Conservation (phyloP, 2,113 vertebrate genomes). For the Megaceryle torquata region DNA sequence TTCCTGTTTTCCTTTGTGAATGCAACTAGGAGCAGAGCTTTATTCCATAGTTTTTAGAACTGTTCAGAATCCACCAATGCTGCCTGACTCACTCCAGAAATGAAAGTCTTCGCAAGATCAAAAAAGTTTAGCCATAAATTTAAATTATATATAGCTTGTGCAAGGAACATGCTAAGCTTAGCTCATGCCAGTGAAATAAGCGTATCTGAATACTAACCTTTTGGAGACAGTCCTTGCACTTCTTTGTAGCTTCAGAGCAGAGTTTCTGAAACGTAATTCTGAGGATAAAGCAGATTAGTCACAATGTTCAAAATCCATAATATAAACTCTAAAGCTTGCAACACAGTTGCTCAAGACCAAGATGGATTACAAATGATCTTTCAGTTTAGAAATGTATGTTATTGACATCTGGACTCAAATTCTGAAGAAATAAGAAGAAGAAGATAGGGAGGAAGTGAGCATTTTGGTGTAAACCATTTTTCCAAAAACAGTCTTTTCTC, state of each 20-base stretch:
- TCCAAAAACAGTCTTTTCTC: neutral
- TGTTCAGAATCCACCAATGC: neutral
- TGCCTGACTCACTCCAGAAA: neutral
- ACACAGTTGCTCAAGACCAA: neutral
- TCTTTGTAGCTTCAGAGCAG: neutral
- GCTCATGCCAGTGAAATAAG: neutral
- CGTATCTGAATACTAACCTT: neutral
- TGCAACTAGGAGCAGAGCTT: neutral
- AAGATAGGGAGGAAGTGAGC: neutral
- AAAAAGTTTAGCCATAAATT: neutral
- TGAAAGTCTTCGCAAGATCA: neutral
- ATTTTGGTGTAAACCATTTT: neutral
- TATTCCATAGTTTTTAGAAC: neutral
- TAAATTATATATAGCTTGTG: neutral
- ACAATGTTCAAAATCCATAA: neutral
- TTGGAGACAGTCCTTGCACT: neutral
- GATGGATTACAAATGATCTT: neutral
- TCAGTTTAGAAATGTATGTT: neutral
- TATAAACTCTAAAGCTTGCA: neutral
- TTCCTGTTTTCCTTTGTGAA: neutral
- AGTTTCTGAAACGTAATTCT: neutral
- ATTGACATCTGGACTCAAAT: neutral
- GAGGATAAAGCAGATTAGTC: neutral
- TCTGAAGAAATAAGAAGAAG: neutral
- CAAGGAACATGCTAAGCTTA: neutral